A percentile compares a stretch with the other conserved stretches of the same genome.
These are phyloP conservation scores for Drosophila peninsularis DNA, from an alignment of 2,888 invertebrate species.

Conservation along the genomic window DNA sequence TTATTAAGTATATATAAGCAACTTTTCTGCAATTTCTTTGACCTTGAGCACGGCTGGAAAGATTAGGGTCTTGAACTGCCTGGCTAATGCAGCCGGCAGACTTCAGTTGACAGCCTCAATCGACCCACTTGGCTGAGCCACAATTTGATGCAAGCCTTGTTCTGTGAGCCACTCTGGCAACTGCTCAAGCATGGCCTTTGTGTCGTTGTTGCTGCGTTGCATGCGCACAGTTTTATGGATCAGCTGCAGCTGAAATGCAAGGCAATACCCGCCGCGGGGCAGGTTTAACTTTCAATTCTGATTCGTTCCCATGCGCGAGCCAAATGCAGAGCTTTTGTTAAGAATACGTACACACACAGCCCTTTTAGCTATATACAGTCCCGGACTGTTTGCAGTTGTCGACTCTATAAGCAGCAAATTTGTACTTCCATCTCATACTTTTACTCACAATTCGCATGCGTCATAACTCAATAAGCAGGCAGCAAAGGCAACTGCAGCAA, in stretches of 20 bases:
- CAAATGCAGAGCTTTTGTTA: constrained; percentile 70
- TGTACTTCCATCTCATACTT: constrained; percentile 63
- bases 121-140: constrained; percentile 28
- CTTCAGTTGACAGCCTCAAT: constrained; percentile 7
- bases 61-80: background rate
- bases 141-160: constrained; percentile 55
- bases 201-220: constrained; percentile 40
- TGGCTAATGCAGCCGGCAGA: constrained; percentile 9
- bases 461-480: constrained; percentile 77
- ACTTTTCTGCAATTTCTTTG: background rate
- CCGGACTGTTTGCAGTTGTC: constrained; percentile 37
- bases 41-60: background rate
- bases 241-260: constrained; percentile 77
- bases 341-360: constrained; percentile 39
- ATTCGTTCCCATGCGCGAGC: constrained; percentile 35
- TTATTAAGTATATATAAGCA: too few species aligned
- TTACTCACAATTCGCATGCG: constrained; percentile 71
- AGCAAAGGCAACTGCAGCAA: constrained; percentile 27
- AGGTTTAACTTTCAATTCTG: constrained; percentile 53
- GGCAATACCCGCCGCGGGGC: constrained; percentile 49
- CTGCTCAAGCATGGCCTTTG: constrained; percentile 52
- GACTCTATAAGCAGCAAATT: constrained; percentile 76
- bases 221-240: constrained; percentile 78
- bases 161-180: constrained; percentile 58
- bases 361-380: constrained; percentile 37